Evolutionary conservation across 2,113 vertebrate species (phyloP).

Genomic region (Amazona vittata): DNA sequence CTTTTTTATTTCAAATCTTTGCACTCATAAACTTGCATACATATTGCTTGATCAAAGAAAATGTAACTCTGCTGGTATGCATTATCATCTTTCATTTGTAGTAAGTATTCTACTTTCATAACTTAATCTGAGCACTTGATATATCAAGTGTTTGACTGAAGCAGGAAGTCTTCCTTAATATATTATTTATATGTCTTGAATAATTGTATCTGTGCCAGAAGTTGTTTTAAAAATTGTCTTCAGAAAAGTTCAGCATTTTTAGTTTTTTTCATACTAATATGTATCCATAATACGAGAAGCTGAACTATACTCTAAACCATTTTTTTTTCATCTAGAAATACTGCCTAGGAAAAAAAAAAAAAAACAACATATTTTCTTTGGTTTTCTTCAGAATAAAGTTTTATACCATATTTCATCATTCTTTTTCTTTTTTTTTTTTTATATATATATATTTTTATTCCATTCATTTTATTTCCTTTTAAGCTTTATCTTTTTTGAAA

Average conservation of each 20-base stretch:
- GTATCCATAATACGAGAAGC: background rate
- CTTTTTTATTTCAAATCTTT: background rate
- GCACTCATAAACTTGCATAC: background rate
- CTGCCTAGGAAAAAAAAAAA: background rate
- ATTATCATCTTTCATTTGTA: background rate
- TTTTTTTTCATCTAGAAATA: background rate
- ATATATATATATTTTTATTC: background rate
- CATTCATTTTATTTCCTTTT: background rate
- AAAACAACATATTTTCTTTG: rapidly evolving
- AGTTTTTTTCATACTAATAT: background rate
- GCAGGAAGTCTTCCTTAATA: background rate
- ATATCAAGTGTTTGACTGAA: background rate
- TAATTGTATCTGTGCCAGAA: background rate
- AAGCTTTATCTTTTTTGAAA: background rate
- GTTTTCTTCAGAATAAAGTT: background rate
- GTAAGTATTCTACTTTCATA: background rate
- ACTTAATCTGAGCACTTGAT: background rate
- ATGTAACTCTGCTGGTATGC: background rate
- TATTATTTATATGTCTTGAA: background rate
- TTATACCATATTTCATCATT: background rate
- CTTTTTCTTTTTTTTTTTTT: background rate
- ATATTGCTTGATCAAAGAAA: background rate
- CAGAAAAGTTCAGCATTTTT: background rate
- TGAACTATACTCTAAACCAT: background rate
- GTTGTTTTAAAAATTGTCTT: background rate